Conservation (phyloP, 2,113 vertebrate species). For the Asarcornis scutulata region DNA sequence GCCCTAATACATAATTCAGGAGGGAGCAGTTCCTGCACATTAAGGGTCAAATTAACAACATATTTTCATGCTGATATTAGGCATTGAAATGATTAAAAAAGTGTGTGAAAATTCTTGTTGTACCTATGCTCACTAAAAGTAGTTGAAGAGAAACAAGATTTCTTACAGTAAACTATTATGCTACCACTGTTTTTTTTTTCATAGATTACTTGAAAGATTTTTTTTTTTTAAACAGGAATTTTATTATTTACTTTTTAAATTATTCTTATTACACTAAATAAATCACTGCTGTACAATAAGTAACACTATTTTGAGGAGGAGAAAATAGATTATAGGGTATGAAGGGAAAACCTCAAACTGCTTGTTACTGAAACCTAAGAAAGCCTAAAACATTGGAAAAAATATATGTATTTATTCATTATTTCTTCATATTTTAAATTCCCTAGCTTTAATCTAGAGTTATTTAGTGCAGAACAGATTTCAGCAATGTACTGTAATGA, state of each 20-base stretch:
- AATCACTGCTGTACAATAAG: neutral
- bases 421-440: neutral
- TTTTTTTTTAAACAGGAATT: neutral
- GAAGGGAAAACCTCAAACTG: neutral
- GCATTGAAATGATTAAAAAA: neutral
- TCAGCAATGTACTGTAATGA: neutral
- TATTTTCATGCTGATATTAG: neutral
- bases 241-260: neutral
- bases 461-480: neutral
- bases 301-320: neutral
- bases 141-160: neutral
- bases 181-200: neutral
- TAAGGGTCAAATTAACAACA: neutral
- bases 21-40: fast-evolving
- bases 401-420: neutral
- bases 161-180: neutral
- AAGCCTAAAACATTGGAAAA: neutral
- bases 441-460: neutral
- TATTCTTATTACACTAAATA: neutral
- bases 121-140: neutral
- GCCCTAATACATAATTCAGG: fast-evolving
- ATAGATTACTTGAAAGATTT: neutral
- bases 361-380: neutral
- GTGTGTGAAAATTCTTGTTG: neutral
- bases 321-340: fast-evolving